Evolutionary conservation across 2,113 vertebrate genomes (phyloP).

Genomic region (Dicaeum eximium): DNA sequence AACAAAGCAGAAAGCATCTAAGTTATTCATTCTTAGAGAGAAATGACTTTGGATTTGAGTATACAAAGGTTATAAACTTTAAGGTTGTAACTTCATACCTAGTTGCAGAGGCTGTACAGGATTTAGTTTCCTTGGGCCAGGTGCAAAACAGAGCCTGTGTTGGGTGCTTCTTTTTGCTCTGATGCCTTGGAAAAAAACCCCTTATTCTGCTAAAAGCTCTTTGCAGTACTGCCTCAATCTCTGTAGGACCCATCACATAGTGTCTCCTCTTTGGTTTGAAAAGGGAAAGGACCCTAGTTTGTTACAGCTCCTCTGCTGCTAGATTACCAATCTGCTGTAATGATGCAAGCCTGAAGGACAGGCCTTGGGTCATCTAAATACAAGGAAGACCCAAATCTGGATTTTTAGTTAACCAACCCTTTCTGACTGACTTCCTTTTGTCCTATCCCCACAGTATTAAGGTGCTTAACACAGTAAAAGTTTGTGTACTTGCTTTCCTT

Average conservation of each 20-base stretch:
- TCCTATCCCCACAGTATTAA: background rate
- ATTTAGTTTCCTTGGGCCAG: background rate
- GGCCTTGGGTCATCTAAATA: background rate
- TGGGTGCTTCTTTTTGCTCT: background rate
- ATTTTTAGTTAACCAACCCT: background rate
- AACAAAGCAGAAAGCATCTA: background rate
- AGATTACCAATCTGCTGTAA: background rate
- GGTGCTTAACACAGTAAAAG: conserved; percentile 80
- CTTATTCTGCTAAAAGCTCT: background rate
- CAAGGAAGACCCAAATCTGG: background rate
- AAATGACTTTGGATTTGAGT: background rate
- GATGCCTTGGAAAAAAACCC: background rate
- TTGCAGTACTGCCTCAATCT: background rate
- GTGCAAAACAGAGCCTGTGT: background rate
- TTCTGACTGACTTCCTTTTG: background rate
- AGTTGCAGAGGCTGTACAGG: background rate
- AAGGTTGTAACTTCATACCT: background rate
- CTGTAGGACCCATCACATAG: background rate
- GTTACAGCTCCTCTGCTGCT: background rate
- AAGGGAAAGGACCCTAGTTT: background rate
- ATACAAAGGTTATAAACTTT: background rate
- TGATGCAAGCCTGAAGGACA: background rate
- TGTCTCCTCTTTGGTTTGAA: background rate
- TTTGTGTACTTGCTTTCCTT: conserved; percentile 99
- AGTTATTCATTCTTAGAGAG: background rate